Evolutionary conservation across 2,888 invertebrate species (phyloP), one percentile per base, ranked within the genome.

Genomic region (Gryllus longicercus): DNA sequence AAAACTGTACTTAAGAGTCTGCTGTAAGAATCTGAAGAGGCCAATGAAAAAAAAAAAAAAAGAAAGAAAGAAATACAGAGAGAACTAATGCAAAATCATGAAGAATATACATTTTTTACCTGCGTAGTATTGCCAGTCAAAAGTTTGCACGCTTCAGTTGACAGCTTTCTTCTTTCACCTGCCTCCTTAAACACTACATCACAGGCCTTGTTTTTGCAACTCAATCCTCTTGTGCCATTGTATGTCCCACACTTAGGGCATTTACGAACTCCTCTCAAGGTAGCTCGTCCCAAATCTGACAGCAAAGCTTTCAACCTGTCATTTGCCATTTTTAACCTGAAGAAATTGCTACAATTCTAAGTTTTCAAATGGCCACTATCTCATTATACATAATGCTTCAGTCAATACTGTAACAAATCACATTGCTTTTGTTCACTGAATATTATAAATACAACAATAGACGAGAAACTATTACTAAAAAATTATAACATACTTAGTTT

Each of bases 221-320:
- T 90, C 38, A 91, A 88, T n/a, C 93, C 92, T 79, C 94, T 88
- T 1, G 93, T 93, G 3, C 95, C 95, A 86, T 94, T 95, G 82
- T 91, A 91, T 2, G 91, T 91, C 0, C 93, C 93, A 87, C 95
- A 95, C 84, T 92, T 92, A 0, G 90, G 90, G 85, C 95, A 95
- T 85, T 92, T 93, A 83, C 92, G 89, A 0, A 95, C 90, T 10
- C 95, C 95, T 78, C 95, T 87, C 79, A 91, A 86, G 0, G 93
- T 93, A 8, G 93, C 89, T 85, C 90, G 89, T 23, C 92, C 92
- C 80, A 92, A 85, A 84, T 91, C 91, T 78, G 89, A 89, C 82
- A 91, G 84, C 2, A 90, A 85, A 23, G 86, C 84, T 78, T 86
- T 86, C 80, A 49, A n/a, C 14, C 87, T 87, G 79, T 88, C 87